Evolutionary conservation across 2,797 vertebrate genomes (phyloP).

Genomic region (Hippocampus kuda): DNA sequence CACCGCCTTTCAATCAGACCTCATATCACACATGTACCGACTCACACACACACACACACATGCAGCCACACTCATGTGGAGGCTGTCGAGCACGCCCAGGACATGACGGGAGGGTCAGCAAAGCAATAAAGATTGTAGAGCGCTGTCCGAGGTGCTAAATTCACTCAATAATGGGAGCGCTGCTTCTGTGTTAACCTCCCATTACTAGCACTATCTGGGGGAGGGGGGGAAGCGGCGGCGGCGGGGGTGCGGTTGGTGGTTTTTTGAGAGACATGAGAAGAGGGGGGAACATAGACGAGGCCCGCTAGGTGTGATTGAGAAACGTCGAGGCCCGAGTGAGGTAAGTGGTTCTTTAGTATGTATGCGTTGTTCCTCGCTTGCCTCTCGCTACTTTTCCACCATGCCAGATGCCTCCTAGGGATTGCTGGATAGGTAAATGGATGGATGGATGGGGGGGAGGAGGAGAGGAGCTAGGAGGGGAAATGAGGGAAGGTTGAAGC

Average conservation of each 20-base stretch:
- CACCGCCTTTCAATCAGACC: constrained; percentile 98
- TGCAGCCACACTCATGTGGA: constrained; percentile 37
- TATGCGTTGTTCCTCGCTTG: constrained; percentile 60
- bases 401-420: constrained; percentile 61
- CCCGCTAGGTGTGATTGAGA: constrained; percentile 67
- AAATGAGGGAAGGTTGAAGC: constrained; percentile 58
- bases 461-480: constrained; percentile 17
- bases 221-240: constrained; percentile 33
- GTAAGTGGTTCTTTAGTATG: constrained; percentile 77
- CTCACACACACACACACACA: constrained; percentile 35
- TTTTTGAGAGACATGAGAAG: constrained; percentile 18
- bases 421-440: constrained; percentile 62
- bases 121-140: constrained; percentile 99
- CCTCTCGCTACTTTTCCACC: constrained; percentile 55
- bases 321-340: constrained; percentile 63
- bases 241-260: neutral
- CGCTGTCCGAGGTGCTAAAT: constrained; percentile 98
- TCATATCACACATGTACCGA: constrained; percentile 51
- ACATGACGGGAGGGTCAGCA: constrained; percentile 98
- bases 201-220: constrained; percentile 88
- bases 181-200: constrained; percentile 98
- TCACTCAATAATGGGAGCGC: constrained; percentile 98
- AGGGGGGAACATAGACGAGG: constrained; percentile 49
- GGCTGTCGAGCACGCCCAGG: constrained; percentile 70
- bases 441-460: constrained; percentile 35